Evolutionary conservation across 1,140 invertebrate species (phyloP).

Genomic region (Campoletis sonorensis): DNA sequence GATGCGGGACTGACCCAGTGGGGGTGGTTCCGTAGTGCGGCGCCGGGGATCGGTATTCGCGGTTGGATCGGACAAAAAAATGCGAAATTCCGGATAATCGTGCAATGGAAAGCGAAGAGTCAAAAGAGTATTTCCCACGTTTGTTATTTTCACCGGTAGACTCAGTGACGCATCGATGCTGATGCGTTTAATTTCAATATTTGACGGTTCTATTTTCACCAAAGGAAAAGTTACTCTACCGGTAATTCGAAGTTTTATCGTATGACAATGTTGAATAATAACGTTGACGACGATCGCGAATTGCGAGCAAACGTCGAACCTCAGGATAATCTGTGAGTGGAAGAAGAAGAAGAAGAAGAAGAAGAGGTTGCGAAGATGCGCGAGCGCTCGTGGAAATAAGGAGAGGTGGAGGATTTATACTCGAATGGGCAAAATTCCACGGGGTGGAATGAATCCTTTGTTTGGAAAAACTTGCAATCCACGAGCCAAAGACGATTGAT

Average conservation of each 20-base stretch:
- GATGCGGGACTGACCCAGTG: no score
- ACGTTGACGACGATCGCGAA: conserved; percentile 47
- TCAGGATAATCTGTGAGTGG: conserved; percentile 40
- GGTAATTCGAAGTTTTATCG: conserved; percentile 51
- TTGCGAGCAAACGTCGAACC: conserved; percentile 49
- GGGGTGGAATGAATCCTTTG: conserved; percentile 58
- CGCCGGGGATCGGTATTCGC: no score
- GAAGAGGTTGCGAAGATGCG: no score
- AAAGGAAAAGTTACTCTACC: conserved; percentile 60
- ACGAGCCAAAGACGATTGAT: conserved; percentile 42
- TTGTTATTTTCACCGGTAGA: conserved; percentile 54
- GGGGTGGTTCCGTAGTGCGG: no score
- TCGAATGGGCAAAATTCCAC: conserved; percentile 47
- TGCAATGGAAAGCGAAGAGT: conserved; percentile 59
- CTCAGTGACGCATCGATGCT: conserved; percentile 53
- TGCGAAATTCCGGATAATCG: conserved; percentile 62
- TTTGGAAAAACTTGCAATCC: conserved; percentile 53
- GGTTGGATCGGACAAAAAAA: conserved; percentile 46
- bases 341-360: not conserved
- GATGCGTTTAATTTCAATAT: conserved; percentile 58
- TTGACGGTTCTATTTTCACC: conserved; percentile 56
- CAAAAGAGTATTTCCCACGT: conserved; percentile 54
- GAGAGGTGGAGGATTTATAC: no score
- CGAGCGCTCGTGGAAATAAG: no score
- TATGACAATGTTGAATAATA: conserved; percentile 43